phyloP scores from a whole-genome alignment of 2,113 vertebrate genomes.

The Sardina pilchardus region DNA sequence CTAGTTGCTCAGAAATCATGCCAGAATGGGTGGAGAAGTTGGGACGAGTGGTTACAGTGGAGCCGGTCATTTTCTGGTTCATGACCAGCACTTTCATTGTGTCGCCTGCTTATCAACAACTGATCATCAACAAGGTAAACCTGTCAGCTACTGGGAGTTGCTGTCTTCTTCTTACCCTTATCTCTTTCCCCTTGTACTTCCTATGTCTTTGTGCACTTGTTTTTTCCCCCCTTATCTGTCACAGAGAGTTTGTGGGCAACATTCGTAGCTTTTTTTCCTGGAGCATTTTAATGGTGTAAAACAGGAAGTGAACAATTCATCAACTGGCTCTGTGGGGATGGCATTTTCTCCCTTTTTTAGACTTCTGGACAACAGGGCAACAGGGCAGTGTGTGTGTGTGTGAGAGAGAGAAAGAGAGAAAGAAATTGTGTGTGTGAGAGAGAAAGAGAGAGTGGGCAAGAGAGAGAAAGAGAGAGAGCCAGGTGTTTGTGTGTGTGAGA shows the following conservation, averaged over 20 bases:
- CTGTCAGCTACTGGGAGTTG: not conserved
- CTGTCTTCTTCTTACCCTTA: not conserved
- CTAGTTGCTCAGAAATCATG: slow-evolving; percentile 25
- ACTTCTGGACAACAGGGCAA: slow-evolving; percentile 45
- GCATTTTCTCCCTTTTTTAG: slow-evolving; percentile 31
- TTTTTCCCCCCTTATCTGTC: not conserved
- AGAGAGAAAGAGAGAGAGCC: not conserved
- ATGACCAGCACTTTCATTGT: slow-evolving; percentile 56
- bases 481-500: not conserved
- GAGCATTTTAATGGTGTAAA: not conserved
- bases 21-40: slow-evolving; percentile 44
- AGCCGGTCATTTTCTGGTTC: slow-evolving; percentile 61
- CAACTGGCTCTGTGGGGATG: slow-evolving; percentile 24
- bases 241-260: not conserved
- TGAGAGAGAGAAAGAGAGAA: not conserved
- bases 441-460: not conserved
- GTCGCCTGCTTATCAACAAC: slow-evolving; percentile 53
- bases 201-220: not conserved
- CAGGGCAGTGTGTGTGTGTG: slow-evolving; percentile 23
- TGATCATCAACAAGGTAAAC: slow-evolving; percentile 59
- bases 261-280: not conserved
- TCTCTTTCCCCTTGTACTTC: not conserved
- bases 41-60: slow-evolving; percentile 55
- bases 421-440: not conserved
- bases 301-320: slow-evolving; percentile 33